These are phyloP conservation scores for Chaetorhynchus papuensis DNA, from an alignment of 2,113 vertebrate species.

Conservation along the genomic window DNA sequence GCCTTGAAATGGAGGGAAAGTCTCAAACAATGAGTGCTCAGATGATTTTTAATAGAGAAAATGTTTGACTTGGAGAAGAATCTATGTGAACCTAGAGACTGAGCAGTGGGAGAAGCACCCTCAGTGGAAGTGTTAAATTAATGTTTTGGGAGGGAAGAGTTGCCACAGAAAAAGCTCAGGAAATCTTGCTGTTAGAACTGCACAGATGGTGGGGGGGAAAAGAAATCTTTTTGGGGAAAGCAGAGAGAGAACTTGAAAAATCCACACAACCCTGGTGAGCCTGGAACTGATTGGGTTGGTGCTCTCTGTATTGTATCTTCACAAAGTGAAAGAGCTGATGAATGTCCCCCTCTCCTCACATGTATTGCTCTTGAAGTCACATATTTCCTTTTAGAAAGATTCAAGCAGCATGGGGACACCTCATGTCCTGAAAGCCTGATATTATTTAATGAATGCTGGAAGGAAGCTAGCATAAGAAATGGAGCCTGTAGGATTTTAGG, in stretches of 20 bases:
- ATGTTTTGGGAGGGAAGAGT: background rate
- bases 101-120: background rate
- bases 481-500: background rate
- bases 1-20: background rate
- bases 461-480: background rate
- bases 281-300: background rate
- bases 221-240: background rate
- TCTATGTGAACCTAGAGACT: background rate
- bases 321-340: background rate
- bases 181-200: background rate
- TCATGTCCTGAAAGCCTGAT: background rate
- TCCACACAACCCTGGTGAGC: background rate
- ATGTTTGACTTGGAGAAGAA: background rate
- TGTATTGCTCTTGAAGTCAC: background rate
- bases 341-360: background rate
- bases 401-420: background rate
- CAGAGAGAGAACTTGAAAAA: background rate
- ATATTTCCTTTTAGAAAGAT: background rate
- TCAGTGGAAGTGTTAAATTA: background rate
- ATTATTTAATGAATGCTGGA: background rate
- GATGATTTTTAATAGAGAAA: background rate
- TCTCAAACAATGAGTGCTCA: background rate
- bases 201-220: background rate
- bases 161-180: background rate
- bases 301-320: background rate